Evolutionary conservation across 2,888 invertebrate genomes (phyloP).

Genomic region (Myopa tessellatipennis): DNA sequence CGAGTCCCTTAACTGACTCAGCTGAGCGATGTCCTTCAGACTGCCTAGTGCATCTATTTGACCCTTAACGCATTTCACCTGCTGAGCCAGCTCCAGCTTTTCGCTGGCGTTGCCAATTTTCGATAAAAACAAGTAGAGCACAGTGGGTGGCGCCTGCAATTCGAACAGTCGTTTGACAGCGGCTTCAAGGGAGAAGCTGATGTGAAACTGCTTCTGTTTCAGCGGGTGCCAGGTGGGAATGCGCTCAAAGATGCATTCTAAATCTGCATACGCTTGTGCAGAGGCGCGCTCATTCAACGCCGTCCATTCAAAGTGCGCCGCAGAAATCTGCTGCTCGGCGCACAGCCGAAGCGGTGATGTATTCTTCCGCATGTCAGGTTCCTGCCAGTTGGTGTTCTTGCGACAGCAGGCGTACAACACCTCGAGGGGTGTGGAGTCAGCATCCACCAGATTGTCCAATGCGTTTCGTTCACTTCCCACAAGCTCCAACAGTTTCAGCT

Average conservation of each 20-base stretch:
- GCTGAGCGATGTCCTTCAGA: constrained; percentile 62
- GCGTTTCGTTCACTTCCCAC: constrained; percentile 54
- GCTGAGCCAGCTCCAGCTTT: constrained; percentile 60
- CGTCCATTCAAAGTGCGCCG: constrained; percentile 78
- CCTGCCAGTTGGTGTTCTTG: constrained; percentile 64
- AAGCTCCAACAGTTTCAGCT: constrained; percentile 57
- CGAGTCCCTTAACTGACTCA: constrained; percentile 59
- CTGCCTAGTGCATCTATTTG: constrained; percentile 64
- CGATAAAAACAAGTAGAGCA: constrained; percentile 63
- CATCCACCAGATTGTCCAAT: constrained; percentile 50
- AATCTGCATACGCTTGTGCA: constrained; percentile 64
- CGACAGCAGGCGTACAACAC: constrained; percentile 61
- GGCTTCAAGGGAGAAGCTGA: constrained; percentile 63
- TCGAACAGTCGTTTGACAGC: constrained; percentile 61
- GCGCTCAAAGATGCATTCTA: constrained; percentile 63
- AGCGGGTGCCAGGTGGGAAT: constrained; percentile 63
- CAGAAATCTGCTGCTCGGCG: constrained; percentile 69
- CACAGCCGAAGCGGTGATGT: constrained; percentile 62
- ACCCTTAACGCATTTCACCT: constrained; percentile 63
- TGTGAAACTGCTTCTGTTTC: constrained; percentile 66
- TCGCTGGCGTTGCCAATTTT: constrained; percentile 62
- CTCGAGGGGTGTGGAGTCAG: constrained; percentile 61
- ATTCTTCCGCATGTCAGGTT: constrained; percentile 54
- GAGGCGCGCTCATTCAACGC: constrained; percentile 71
- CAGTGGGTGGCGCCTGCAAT: constrained; percentile 62